phyloP scores from a whole-genome alignment of 2,797 vertebrate genomes.

The Sebastiscus albofasciatus region DNA sequence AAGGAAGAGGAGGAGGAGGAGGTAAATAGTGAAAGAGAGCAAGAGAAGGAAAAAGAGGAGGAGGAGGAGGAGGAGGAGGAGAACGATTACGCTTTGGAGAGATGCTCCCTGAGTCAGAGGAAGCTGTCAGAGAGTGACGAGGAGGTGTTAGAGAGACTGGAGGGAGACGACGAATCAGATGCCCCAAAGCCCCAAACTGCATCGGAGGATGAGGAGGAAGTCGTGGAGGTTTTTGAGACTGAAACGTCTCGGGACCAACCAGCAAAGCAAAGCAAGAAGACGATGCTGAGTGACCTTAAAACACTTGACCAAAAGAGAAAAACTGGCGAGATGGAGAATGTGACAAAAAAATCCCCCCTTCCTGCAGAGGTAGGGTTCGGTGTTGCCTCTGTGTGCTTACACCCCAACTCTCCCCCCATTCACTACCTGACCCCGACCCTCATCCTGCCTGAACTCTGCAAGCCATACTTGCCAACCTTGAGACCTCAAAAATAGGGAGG shows the following conservation, averaged over 20 bases:
- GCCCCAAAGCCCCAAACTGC: neutral
- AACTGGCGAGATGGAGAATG: slow-evolving; percentile 31
- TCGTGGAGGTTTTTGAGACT: slow-evolving; percentile 29
- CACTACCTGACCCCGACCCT: neutral
- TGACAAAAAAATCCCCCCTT: slow-evolving; percentile 33
- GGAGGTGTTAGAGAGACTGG: slow-evolving; percentile 39
- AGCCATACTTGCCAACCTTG: no score
- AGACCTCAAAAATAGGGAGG: no score
- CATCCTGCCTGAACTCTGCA: slow-evolving; percentile 19
- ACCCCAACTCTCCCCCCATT: neutral
- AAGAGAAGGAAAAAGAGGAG: neutral
- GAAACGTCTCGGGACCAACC: neutral
- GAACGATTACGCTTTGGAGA: slow-evolving; percentile 42
- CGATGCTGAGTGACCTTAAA: neutral
- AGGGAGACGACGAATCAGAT: slow-evolving; percentile 30
- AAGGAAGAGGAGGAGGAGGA: slow-evolving; percentile 15
- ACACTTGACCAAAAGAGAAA: slow-evolving; percentile 9
- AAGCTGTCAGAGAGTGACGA: slow-evolving; percentile 9
- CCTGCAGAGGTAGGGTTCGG: slow-evolving; percentile 73
- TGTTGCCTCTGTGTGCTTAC: slow-evolving; percentile 52
- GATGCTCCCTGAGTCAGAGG: slow-evolving; percentile 59
- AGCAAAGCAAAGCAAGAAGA: neutral
- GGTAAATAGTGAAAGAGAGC: neutral
- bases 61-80: slow-evolving; percentile 12
- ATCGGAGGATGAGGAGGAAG: slow-evolving; percentile 52